Percentiles rank a stretch among this genome's conserved stretches.
Evolutionary conservation across 2,113 vertebrate genomes (phyloP).

Genomic region (Podiceps cristatus): DNA sequence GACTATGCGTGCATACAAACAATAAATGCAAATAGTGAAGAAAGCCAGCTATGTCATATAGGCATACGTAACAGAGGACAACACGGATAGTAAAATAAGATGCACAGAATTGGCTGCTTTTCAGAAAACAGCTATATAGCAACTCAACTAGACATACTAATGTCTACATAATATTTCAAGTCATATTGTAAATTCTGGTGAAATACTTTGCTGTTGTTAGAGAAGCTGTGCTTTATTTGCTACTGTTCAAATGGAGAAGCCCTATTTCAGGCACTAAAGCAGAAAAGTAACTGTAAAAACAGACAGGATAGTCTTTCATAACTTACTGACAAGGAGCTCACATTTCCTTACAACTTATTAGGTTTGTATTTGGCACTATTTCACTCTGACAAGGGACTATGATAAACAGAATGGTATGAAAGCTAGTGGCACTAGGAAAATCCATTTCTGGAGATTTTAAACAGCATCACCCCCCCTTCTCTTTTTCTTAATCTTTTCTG

Average conservation of each 20-base stretch:
- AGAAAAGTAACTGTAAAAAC: background rate
- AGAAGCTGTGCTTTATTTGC: background rate
- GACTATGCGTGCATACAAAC: background rate
- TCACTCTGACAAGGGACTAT: background rate
- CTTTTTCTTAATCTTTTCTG: background rate
- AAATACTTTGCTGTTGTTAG: background rate
- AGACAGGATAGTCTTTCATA: background rate
- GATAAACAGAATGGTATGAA: background rate
- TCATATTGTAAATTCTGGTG: background rate
- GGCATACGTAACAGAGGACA: background rate
- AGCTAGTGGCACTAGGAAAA: background rate
- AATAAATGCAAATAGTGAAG: background rate
- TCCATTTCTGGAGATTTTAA: background rate
- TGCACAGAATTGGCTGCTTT: background rate
- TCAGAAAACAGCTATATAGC: background rate
- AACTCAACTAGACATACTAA: background rate
- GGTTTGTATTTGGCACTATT: background rate
- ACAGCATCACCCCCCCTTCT: background rate
- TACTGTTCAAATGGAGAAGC: background rate
- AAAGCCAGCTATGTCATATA: background rate
- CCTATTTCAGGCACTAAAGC: background rate
- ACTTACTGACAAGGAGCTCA: background rate
- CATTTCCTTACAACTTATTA: background rate
- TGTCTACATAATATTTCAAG: background rate
- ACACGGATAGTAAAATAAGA: background rate